phyloP scores from a whole-genome alignment of 2,113 vertebrate genomes.

The Hiodon alosoides region DNA sequence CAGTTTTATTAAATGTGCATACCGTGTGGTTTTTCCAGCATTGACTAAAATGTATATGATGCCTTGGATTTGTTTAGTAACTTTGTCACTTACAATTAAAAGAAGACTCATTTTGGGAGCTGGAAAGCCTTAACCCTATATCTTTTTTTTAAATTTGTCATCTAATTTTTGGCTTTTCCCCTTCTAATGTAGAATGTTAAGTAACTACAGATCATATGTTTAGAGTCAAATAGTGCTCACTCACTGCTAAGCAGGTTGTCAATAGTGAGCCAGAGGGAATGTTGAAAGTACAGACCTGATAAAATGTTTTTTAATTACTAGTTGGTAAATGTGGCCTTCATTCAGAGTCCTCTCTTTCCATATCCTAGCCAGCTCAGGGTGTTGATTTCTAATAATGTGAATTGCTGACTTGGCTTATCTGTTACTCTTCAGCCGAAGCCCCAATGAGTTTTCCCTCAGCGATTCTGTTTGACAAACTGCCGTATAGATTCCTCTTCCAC shows the following conservation, averaged over 20 bases:
- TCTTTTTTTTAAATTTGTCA: slow-evolving; percentile 15
- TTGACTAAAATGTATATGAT: too few relatives aligned
- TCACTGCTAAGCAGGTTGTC: slow-evolving; percentile 66
- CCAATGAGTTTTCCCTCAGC: slow-evolving; percentile 66
- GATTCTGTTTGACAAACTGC: slow-evolving; percentile 87
- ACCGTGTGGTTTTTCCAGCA: too few relatives aligned
- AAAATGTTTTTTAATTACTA: slow-evolving; percentile 97
- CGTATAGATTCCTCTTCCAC: slow-evolving; percentile 74
- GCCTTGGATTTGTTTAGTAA: too few relatives aligned
- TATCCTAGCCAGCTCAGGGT: slow-evolving; percentile 56
- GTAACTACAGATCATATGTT: slow-evolving; percentile 73
- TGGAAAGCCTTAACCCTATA: background rate
- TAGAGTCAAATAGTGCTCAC: slow-evolving; percentile 76
- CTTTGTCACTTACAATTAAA: too few relatives aligned
- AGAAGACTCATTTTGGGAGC: background rate
- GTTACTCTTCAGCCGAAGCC: slow-evolving; percentile 61
- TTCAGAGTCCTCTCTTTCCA: slow-evolving; percentile 50
- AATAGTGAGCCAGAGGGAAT: slow-evolving; percentile 69
- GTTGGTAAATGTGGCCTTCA: slow-evolving; percentile 74
- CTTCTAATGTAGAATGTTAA: slow-evolving; percentile 61
- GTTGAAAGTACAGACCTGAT: slow-evolving; percentile 68
- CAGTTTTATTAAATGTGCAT: too few relatives aligned
- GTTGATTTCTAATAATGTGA: slow-evolving; percentile 96
- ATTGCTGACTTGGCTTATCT: slow-evolving; percentile 87
- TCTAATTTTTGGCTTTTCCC: slow-evolving; percentile 34